Evolutionary conservation across 2,888 invertebrate species (phyloP).

Genomic region (Hipparchia sbordonii): DNA sequence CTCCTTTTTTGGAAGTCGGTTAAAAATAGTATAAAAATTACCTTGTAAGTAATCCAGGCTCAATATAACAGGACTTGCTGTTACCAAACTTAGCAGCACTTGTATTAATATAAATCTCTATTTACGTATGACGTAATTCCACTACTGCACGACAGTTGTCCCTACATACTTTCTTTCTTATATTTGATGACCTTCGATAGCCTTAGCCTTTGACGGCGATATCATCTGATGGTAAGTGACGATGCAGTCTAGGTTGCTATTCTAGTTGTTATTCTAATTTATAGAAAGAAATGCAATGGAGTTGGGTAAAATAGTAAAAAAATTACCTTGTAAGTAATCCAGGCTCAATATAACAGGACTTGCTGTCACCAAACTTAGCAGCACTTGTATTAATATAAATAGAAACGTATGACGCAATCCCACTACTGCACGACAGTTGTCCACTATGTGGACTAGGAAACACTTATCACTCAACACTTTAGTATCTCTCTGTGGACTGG

Average conservation of each 20-base stretch:
- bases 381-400: constrained; percentile 61
- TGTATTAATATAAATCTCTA: constrained; percentile 62
- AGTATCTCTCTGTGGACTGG: constrained; percentile 50
- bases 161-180: no score
- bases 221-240: no score
- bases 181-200: no score
- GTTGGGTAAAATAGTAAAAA: not conserved
- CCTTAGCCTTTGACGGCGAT: no score
- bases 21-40: constrained; percentile 44
- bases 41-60: constrained; percentile 76
- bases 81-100: constrained; percentile 60
- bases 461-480: constrained; percentile 53
- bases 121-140: constrained; percentile 64
- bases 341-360: constrained; percentile 71
- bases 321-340: constrained; percentile 75
- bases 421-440: constrained; percentile 55
- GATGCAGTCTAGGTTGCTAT: no score
- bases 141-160: constrained; percentile 56
- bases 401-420: constrained; percentile 64
- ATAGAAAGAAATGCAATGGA: no score
- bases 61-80: constrained; percentile 69
- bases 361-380: constrained; percentile 62
- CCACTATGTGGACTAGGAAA: constrained; percentile 49
- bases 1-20: no score
- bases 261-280: no score